Conservation (phyloP, 2,797 vertebrate genomes). For the Manis javanica region DNA sequence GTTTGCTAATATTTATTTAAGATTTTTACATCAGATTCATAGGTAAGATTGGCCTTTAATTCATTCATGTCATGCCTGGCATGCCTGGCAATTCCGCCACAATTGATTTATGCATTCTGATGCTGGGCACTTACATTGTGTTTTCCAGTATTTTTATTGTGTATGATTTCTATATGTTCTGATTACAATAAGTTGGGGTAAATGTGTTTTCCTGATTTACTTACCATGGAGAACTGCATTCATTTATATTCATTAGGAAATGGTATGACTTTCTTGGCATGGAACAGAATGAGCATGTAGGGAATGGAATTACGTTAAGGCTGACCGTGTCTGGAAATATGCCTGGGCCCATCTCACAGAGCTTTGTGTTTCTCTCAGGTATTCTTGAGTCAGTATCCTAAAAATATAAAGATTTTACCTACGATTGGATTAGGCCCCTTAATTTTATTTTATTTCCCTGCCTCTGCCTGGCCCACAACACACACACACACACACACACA, state of each 20-base stretch:
- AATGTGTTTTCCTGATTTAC: background rate
- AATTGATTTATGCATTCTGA: too few species aligned
- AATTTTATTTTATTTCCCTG: background rate
- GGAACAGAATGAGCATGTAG: background rate
- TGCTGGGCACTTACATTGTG: too few species aligned
- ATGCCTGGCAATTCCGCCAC: too few species aligned
- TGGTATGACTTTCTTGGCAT: background rate
- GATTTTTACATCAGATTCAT: background rate
- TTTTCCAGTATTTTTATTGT: too few species aligned
- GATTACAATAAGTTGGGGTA: background rate
- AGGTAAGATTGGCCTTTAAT: background rate
- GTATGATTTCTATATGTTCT: background rate
- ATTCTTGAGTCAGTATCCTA: background rate
- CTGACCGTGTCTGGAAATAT: background rate
- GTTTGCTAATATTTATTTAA: conserved; percentile 28
- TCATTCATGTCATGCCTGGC: too few species aligned
- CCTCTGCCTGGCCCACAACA: background rate
- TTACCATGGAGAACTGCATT: background rate
- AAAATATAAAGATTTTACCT: background rate
- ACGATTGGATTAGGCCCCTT: background rate
- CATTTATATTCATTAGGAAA: background rate
- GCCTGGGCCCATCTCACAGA: background rate
- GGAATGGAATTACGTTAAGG: background rate
- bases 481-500: background rate
- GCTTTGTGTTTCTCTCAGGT: background rate